Evolutionary conservation across 2,888 invertebrate species (phyloP).

Genomic region (Prenolepis imparis): DNA sequence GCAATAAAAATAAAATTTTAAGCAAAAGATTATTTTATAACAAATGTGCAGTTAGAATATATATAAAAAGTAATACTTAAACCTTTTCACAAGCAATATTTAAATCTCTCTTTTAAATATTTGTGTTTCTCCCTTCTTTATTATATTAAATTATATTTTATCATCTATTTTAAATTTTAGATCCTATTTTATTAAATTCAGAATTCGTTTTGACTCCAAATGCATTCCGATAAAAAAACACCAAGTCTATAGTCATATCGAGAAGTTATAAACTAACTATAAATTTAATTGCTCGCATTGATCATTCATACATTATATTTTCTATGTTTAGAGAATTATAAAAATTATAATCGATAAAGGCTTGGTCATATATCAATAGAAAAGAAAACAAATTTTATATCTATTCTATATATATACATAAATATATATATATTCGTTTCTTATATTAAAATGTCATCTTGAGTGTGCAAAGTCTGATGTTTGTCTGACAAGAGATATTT

Average conservation of each 20-base stretch:
- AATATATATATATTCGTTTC: background rate
- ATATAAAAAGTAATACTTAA: background rate
- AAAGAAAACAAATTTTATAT: background rate
- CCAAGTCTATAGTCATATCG: too few relatives aligned
- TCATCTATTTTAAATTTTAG: background rate
- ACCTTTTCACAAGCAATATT: too few relatives aligned
- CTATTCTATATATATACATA: background rate
- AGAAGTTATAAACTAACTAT: too few relatives aligned
- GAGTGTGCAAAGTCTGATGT: background rate
- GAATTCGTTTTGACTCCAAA: background rate
- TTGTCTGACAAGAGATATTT: background rate
- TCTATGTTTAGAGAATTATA: background rate
- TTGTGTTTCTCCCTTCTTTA: background rate
- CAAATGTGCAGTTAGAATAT: background rate
- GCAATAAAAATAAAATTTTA: slow-evolving; percentile 2
- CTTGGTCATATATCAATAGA: background rate
- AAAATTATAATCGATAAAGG: background rate
- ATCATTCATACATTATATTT: background rate
- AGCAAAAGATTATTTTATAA: background rate
- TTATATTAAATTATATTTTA: background rate
- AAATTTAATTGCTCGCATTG: background rate
- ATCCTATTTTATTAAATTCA: background rate
- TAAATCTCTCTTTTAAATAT: too few relatives aligned
- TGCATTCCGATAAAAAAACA: background rate
- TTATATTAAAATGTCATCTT: background rate